Percentiles rank a stretch among this genome's conserved stretches.
phyloP scores from a whole-genome alignment of 2,888 invertebrate genomes.

The Hyles lineata region DNA sequence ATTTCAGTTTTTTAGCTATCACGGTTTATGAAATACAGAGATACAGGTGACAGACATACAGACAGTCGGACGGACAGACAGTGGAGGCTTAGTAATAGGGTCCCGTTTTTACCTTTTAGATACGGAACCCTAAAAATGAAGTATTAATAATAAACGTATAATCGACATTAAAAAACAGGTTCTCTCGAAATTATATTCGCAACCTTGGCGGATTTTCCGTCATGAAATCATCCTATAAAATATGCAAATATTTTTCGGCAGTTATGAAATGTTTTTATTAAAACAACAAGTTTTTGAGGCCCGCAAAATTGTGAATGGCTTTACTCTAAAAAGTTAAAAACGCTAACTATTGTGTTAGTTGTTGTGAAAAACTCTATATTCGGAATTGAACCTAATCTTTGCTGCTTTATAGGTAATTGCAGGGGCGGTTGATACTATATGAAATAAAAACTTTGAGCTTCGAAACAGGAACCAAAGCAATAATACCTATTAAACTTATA shows the following conservation, averaged over 20 bases:
- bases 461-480: no score
- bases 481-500: no score
- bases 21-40: no score
- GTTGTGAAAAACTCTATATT: not conserved
- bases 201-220: not conserved
- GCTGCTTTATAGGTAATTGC: not conserved
- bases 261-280: slow-evolving; percentile 6
- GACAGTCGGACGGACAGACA: no score
- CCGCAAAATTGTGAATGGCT: not conserved
- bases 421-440: not conserved
- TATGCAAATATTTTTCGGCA: slow-evolving; percentile 1
- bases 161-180: not conserved
- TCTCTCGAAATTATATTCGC: not conserved
- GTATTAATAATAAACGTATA: no score
- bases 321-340: not conserved
- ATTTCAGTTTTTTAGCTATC: no score
- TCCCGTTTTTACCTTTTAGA: no score
- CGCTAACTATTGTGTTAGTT: not conserved
- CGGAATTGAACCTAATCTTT: not conserved
- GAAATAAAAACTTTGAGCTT: not conserved
- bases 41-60: no score
- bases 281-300: not conserved
- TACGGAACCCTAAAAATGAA: no score
- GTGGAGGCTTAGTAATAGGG: no score
- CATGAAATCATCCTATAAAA: not conserved